Evolutionary conservation across 2,888 invertebrate species (phyloP).

Genomic region (Pseudococcus viburni): DNA sequence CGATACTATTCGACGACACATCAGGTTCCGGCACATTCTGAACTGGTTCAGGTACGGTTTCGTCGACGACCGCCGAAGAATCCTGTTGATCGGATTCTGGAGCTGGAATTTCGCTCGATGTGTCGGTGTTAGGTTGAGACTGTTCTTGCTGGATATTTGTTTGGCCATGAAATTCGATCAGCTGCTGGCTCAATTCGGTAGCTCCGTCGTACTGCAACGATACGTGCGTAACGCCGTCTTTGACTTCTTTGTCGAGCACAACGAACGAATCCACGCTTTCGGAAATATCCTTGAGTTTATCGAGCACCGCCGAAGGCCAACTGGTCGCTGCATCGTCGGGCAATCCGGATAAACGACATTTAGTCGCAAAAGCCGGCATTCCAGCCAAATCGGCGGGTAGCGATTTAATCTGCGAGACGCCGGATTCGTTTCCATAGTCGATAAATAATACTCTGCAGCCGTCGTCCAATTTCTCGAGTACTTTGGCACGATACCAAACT

Average conservation of each 20-base stretch:
- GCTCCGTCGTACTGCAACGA: not conserved
- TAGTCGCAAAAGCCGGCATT: conserved; percentile 76
- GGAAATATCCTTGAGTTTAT: conserved; percentile 30
- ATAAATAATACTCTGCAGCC: conserved; percentile 78
- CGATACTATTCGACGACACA: not conserved
- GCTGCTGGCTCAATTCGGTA: not conserved
- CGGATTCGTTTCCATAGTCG: conserved; percentile 77
- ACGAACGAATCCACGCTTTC: not conserved
- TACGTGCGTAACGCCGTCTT: conserved; percentile 9
- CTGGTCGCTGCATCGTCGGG: conserved; percentile 3
- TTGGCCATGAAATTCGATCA: not conserved
- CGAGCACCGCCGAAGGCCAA: not conserved
- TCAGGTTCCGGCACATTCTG: not conserved
- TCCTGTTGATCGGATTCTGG: not conserved
- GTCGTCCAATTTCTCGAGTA: conserved; percentile 76
- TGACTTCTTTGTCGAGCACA: not conserved
- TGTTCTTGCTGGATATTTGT: not conserved
- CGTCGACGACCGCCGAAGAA: not conserved
- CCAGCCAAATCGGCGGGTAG: conserved; percentile 74
- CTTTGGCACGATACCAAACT: conserved; percentile 79
- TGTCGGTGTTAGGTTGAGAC: not conserved
- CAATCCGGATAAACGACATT: conserved; percentile 75
- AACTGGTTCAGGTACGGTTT: not conserved
- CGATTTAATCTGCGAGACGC: conserved; percentile 29
- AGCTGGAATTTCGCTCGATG: not conserved